phyloP scores from a whole-genome alignment of 2,113 vertebrate genomes.

The Rhinogobius similis region DNA sequence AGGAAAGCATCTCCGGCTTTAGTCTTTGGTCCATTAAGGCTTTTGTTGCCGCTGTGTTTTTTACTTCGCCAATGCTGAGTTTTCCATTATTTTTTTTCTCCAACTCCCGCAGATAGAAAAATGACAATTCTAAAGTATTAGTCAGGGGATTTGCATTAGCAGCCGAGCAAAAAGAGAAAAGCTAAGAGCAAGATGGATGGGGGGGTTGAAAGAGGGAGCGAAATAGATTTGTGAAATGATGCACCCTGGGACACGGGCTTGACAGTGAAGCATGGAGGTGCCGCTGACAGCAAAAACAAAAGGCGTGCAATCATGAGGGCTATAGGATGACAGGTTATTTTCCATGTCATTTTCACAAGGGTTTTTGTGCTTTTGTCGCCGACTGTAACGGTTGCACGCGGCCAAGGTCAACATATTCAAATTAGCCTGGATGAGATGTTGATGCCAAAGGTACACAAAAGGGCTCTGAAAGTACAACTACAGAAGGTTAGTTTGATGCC shows the following conservation, averaged over 20 bases:
- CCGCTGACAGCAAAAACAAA: constrained; percentile 19
- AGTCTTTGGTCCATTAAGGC: constrained; percentile 49
- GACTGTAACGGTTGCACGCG: constrained; percentile 10
- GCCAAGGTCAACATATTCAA: constrained; percentile 39
- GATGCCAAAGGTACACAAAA: background rate
- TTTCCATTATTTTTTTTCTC: constrained; percentile 22
- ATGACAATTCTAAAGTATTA: constrained; percentile 45
- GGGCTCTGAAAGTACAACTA: background rate
- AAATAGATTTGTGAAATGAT: constrained; percentile 51
- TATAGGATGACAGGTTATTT: constrained; percentile 24
- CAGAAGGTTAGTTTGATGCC: background rate
- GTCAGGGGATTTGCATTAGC: constrained; percentile 48
- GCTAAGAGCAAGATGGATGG: constrained; percentile 50
- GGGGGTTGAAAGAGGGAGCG: constrained; percentile 6
- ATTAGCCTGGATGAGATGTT: constrained; percentile 18
- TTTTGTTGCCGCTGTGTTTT: constrained; percentile 42
- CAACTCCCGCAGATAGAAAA: constrained; percentile 48
- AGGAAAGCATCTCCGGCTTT: constrained; percentile 27
- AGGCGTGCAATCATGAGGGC: background rate
- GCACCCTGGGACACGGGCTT: constrained; percentile 29
- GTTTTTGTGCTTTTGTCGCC: constrained; percentile 15
- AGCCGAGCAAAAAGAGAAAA: constrained; percentile 37
- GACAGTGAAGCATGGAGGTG: constrained; percentile 34
- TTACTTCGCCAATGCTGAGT: constrained; percentile 36
- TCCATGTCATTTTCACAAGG: constrained; percentile 13